Percentiles rank a stretch among this genome's conserved stretches.
These are phyloP conservation scores for Aptenodytes forsteri DNA, from an alignment of 2,113 vertebrate species.

Conservation along the genomic window DNA sequence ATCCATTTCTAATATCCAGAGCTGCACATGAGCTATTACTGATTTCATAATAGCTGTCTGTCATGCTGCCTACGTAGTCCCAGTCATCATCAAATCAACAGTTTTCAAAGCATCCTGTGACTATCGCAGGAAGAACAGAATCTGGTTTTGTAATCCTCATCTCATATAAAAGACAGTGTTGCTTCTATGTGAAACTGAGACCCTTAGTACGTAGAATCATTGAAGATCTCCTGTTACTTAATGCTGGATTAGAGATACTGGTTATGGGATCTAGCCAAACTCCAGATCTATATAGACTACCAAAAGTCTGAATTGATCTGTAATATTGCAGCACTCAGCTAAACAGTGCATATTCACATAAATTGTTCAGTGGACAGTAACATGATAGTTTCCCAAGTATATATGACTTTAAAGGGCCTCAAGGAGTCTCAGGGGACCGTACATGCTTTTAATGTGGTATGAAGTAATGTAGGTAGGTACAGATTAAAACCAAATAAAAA, in stretches of 20 bases:
- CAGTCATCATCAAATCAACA: neutral
- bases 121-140: neutral
- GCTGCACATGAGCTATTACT: neutral
- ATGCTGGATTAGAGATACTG: neutral
- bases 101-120: neutral
- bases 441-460: neutral
- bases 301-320: neutral
- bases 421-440: neutral
- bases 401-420: neutral
- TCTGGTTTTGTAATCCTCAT: neutral
- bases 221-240: neutral
- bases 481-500: neutral
- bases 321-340: neutral
- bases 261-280: neutral
- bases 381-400: neutral
- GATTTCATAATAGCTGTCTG: neutral
- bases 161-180: neutral
- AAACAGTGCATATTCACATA: neutral
- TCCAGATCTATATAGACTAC: neutral
- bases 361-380: neutral
- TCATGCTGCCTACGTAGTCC: neutral
- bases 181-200: neutral
- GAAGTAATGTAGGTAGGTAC: neutral
- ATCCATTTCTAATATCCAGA: neutral
- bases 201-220: neutral